Base-by-base conservation (phyloP, 1,140 invertebrate species). In the Sipha flava region DNA sequence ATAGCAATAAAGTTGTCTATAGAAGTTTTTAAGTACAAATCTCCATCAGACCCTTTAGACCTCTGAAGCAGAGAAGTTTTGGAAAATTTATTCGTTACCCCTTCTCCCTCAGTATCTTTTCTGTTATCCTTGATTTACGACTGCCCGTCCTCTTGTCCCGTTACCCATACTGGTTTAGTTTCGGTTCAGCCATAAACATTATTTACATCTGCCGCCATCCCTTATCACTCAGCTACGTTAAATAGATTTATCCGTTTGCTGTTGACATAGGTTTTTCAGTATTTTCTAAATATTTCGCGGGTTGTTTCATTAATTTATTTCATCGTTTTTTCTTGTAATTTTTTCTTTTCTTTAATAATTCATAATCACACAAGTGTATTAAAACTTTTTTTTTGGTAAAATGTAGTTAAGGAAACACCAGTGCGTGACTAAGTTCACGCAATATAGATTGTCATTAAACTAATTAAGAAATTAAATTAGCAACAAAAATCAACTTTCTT, bases 141-240 rank as follows among this genome's bases (percentile, higher is more conserved):
- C 10, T 4, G 68, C 29, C 1, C 45, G 47, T 73, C 18, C n/a
- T n/a, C 37, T 66, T 12, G 18, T 21, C 45, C 29, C 26, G n/a
- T 18, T 26, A 21, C 45, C 29, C 47, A 34, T n/a, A 16, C 29
- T n/a, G 16, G 47, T n/a, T 52, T 23, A 54, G 43, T 18, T 21
- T 45, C 23, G 26, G 16, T 29, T 34, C 45, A 3, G 31, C 72
- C 72, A 37, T 37, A n/a, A 75, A 31, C 72, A 75, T 75, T 75
- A 75, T 77, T 59, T 37, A 77, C 73, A 77, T 75, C 73, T 57
- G 52, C 52, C 34, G 12, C 72, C 52, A 16, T 26, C 73, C 73
- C 73, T 77, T 77, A 77, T 77, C 73, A 77, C 73, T 77, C 34
- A 43, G 23, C 43, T 59, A 31, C 21, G 73, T 77, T 43, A 43